phyloP scores from a whole-genome alignment of 2,888 invertebrate genomes.

The Xestobium rufovillosum region DNA sequence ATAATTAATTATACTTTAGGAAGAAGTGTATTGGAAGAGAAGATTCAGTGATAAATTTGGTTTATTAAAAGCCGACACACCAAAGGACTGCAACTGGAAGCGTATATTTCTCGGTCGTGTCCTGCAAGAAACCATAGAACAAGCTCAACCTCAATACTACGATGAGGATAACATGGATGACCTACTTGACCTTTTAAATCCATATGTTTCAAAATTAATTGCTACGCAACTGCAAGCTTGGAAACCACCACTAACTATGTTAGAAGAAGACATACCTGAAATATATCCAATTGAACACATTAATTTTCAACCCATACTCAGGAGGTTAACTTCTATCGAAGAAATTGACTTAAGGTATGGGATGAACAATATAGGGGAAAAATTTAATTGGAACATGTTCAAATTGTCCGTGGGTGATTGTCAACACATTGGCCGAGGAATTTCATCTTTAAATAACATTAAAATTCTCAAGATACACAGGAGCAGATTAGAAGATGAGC shows the following conservation, averaged over 20 bases:
- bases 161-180: slow-evolving; percentile 38
- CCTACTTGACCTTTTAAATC: slow-evolving; percentile 37
- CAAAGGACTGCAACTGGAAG: slow-evolving; percentile 39
- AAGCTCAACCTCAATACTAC: slow-evolving; percentile 38
- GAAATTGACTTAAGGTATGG: slow-evolving; percentile 46
- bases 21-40: slow-evolving; percentile 60
- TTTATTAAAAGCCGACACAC: slow-evolving; percentile 19
- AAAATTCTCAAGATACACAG: slow-evolving; percentile 51
- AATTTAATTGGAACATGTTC: slow-evolving; percentile 53
- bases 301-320: slow-evolving; percentile 49
- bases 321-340: slow-evolving; percentile 46
- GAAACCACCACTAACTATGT: slow-evolving; percentile 44
- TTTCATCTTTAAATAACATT: slow-evolving; percentile 42
- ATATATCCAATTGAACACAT: slow-evolving; percentile 49
- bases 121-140: slow-evolving; percentile 36
- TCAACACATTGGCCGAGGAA: slow-evolving; percentile 46
- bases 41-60: slow-evolving; percentile 42
- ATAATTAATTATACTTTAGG: not conserved
- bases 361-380: slow-evolving; percentile 46
- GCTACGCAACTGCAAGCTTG: slow-evolving; percentile 50
- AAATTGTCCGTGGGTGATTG: slow-evolving; percentile 54
- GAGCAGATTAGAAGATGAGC: slow-evolving; percentile 53
- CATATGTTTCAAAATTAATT: slow-evolving; percentile 47
- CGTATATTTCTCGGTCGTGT: slow-evolving; percentile 38
- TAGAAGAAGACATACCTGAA: slow-evolving; percentile 39